These are phyloP conservation scores for Alsophila aescularia DNA, from an alignment of 2,888 invertebrate species.

Conservation along the genomic window DNA sequence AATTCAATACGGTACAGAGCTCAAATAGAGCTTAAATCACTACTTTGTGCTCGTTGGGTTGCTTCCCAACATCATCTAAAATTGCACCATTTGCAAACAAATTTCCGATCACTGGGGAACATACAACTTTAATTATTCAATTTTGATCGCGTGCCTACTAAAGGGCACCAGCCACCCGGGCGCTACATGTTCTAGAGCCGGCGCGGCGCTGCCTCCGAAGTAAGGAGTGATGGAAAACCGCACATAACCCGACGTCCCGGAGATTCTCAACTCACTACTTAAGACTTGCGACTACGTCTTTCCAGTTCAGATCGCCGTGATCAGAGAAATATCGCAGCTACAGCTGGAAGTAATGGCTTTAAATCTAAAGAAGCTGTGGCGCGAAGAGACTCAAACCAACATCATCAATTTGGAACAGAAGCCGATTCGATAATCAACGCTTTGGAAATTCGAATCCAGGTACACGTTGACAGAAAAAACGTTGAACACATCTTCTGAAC, in stretches of 20 bases:
- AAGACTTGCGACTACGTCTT: slow-evolving; percentile 76
- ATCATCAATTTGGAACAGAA: slow-evolving; percentile 67
- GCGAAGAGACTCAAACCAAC: slow-evolving; percentile 75
- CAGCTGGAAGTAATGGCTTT: slow-evolving; percentile 86
- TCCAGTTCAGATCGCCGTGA: slow-evolving; percentile 83
- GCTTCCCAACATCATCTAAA: too few species aligned
- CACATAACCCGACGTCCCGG: slow-evolving; percentile 85
- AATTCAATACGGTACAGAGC: too few species aligned
- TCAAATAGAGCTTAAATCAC: too few species aligned
- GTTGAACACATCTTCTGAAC: slow-evolving; percentile 63
- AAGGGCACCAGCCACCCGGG: too few species aligned
- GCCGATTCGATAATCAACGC: slow-evolving; percentile 74
- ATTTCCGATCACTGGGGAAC: too few species aligned
- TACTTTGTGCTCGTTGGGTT: too few species aligned
- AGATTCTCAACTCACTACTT: slow-evolving; percentile 81
- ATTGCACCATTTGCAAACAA: too few species aligned
- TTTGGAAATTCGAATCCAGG: slow-evolving; percentile 66
- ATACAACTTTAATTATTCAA: too few species aligned
- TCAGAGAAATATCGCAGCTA: slow-evolving; percentile 85
- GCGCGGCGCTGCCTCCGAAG: too few species aligned
- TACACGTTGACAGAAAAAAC: slow-evolving; percentile 73
- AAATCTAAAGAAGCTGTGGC: slow-evolving; percentile 84
- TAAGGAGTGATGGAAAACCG: too few species aligned
- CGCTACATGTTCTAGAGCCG: too few species aligned
- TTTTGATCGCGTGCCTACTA: too few species aligned